phyloP scores from a whole-genome alignment of 2,888 invertebrate species.

The Fragum sueziense region DNA sequence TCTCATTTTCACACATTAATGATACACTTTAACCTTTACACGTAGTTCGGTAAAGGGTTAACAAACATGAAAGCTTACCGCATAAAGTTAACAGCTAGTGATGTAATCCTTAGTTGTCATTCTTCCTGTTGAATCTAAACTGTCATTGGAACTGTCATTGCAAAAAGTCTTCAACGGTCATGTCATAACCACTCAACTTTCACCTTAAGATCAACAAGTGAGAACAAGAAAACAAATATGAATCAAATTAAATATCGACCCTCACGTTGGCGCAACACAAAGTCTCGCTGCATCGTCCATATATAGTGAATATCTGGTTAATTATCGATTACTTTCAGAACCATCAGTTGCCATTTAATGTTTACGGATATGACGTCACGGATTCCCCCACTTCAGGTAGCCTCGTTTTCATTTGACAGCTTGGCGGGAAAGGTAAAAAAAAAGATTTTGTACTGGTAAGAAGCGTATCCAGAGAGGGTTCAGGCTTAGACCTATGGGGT shows the following conservation, averaged over 20 bases:
- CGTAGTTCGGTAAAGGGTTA: too few relatives aligned
- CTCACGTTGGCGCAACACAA: constrained; percentile 6
- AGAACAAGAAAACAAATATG: constrained; percentile 16
- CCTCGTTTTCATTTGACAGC: constrained; percentile 47
- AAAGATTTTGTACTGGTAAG: too few relatives aligned
- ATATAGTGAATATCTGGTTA: constrained; percentile 6
- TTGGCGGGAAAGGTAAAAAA: constrained; percentile 27
- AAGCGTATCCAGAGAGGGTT: too few relatives aligned
- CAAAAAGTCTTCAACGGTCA: background rate
- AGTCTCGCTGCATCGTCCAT: constrained; percentile 9
- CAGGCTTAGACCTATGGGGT: too few relatives aligned
- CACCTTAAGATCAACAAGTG: constrained; percentile 19
- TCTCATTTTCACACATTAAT: too few relatives aligned
- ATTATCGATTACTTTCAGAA: constrained; percentile 4
- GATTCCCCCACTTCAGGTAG: constrained; percentile 34
- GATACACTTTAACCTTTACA: too few relatives aligned
- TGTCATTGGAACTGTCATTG: constrained; percentile 5
- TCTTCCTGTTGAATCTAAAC: background rate
- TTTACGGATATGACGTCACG: constrained; percentile 76
- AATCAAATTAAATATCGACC: constrained; percentile 26
- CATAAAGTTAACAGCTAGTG: background rate
- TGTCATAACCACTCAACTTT: background rate
- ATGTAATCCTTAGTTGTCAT: too few relatives aligned
- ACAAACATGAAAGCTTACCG: background rate
- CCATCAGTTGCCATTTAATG: constrained; percentile 42